Percentiles rank a stretch among this genome's conserved stretches.
These are phyloP conservation scores for Podabrus alpinus DNA, from an alignment of 2,888 invertebrate species.

Conservation along the genomic window DNA sequence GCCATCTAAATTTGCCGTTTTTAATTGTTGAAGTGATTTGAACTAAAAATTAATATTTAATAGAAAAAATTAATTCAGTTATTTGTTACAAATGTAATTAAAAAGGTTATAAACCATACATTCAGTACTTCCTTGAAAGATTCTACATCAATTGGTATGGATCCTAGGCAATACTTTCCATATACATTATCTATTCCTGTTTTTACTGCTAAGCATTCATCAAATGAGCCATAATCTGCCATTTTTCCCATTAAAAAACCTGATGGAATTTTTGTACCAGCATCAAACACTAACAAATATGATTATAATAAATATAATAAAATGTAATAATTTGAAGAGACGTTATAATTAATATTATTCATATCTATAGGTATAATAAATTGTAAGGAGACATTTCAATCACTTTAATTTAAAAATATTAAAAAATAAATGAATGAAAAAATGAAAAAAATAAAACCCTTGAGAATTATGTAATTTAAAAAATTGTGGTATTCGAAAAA, in stretches of 20 bases:
- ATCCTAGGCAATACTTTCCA: slow-evolving; percentile 32
- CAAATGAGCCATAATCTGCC: slow-evolving; percentile 21
- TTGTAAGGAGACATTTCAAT: no score
- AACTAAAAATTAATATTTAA: background rate
- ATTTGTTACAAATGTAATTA: no score
- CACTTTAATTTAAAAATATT: no score
- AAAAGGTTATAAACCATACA: no score
- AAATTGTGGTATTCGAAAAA: no score
- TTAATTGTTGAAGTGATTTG: background rate
- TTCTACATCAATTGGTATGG: slow-evolving; percentile 4
- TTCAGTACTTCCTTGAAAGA: background rate
- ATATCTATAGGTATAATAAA: no score
- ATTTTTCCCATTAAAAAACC: slow-evolving; percentile 15
- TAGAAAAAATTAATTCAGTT: no score
- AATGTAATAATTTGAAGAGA: no score
- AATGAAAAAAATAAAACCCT: no score
- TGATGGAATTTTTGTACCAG: slow-evolving; percentile 21
- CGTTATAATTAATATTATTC: no score
- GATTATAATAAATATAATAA: background rate
- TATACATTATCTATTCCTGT: background rate
- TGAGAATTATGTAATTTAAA: no score
- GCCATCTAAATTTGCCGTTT: background rate
- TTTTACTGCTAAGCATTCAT: slow-evolving; percentile 17
- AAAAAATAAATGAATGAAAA: no score
- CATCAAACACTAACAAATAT: slow-evolving; percentile 23